These are phyloP conservation scores for Zapornia atra DNA, from an alignment of 2,113 vertebrate genomes.

Conservation along the genomic window DNA sequence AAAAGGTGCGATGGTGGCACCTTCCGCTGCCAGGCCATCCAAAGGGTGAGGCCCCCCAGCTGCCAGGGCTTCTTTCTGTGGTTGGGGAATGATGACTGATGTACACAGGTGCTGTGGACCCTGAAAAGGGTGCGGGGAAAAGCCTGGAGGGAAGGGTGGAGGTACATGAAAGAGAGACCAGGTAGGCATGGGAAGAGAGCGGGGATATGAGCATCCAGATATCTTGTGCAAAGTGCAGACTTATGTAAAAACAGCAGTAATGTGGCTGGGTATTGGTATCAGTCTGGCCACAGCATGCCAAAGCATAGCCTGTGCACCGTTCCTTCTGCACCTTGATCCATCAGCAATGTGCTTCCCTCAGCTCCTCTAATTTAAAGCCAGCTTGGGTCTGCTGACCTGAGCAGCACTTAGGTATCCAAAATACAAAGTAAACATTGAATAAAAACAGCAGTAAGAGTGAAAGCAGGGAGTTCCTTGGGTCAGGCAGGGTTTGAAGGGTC, in stretches of 20 bases:
- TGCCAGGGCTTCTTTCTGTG: neutral
- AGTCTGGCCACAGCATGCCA: neutral
- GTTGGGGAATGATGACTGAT: neutral
- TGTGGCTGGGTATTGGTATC: neutral
- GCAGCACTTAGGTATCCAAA: neutral
- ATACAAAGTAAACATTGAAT: neutral
- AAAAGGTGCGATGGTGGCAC: neutral
- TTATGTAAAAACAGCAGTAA: neutral
- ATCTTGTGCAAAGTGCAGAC: neutral
- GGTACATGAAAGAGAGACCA: neutral
- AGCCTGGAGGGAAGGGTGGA: neutral
- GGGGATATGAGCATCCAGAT: fast-evolving
- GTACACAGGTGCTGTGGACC: neutral
- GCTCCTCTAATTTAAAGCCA: neutral
- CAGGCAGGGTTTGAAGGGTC: neutral
- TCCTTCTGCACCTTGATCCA: neutral
- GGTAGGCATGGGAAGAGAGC: fast-evolving
- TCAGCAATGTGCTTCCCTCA: neutral
- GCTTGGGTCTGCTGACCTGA: neutral
- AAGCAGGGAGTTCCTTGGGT: neutral
- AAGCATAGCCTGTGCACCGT: fast-evolving
- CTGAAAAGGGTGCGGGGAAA: neutral
- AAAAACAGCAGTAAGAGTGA: neutral
- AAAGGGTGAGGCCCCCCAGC: neutral
- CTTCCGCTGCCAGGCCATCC: fast-evolving